Percentiles rank a stretch among this genome's conserved stretches.
Evolutionary conservation across 2,113 vertebrate species (phyloP).

Genomic region (Dromaius novaehollandiae): DNA sequence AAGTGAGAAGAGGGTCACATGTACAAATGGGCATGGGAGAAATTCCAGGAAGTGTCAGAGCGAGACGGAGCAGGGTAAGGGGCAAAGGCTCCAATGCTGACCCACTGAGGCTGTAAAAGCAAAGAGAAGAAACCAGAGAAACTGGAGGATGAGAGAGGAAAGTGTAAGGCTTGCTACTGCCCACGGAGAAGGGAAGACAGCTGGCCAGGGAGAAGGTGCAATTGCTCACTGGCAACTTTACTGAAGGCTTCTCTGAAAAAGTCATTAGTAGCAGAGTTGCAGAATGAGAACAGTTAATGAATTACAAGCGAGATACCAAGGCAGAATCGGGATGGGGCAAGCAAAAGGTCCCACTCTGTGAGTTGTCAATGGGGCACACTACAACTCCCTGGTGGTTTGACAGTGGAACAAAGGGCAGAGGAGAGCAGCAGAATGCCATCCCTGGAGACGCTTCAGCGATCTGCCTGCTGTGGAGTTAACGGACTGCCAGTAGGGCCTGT

Average conservation of each 20-base stretch:
- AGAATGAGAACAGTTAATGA: background rate
- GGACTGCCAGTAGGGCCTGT: background rate
- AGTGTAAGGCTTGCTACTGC: background rate
- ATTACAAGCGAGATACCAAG: background rate
- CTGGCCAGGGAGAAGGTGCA: background rate
- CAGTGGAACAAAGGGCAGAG: constrained; percentile 25
- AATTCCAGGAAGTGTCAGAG: background rate
- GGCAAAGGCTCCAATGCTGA: background rate
- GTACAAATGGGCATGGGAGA: fast-evolving
- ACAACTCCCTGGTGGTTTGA: background rate
- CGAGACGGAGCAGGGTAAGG: background rate
- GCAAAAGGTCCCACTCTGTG: background rate
- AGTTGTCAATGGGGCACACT: background rate
- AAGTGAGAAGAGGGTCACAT: background rate
- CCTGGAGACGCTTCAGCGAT: fast-evolving
- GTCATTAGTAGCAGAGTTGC: background rate
- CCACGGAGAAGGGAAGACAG: background rate
- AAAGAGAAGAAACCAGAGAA: background rate
- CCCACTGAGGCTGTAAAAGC: background rate
- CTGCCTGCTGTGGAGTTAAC: background rate
- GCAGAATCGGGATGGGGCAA: background rate
- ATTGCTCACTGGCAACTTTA: background rate
- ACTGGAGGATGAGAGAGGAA: background rate
- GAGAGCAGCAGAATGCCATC: background rate
- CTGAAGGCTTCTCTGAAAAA: background rate